phyloP scores from a whole-genome alignment of 2,113 vertebrate species.

The Emberiza fucata region DNA sequence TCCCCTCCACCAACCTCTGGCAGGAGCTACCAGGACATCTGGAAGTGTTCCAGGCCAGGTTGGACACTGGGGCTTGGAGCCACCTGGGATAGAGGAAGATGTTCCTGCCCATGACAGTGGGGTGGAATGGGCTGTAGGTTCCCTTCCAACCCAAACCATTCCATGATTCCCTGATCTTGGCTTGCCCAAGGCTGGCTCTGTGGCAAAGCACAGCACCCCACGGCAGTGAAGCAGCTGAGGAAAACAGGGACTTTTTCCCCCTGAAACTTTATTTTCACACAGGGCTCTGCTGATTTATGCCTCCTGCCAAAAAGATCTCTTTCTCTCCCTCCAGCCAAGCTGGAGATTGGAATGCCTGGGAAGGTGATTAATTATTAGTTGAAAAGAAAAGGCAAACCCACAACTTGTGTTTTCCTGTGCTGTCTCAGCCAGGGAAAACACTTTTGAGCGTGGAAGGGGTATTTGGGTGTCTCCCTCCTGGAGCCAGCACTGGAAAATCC shows the following conservation, averaged over 20 bases:
- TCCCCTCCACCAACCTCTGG: neutral
- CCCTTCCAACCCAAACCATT: neutral
- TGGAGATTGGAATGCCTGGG: neutral
- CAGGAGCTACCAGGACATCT: neutral
- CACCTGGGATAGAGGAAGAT: neutral
- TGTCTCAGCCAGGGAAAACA: neutral
- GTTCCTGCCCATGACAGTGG: neutral
- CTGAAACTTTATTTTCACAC: neutral
- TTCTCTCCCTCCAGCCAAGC: neutral
- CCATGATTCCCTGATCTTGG: neutral
- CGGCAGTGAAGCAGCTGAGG: accelerated
- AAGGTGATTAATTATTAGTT: neutral
- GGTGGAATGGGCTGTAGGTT: neutral
- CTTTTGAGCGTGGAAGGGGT: neutral
- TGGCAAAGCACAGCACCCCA: accelerated
- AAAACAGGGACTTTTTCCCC: neutral
- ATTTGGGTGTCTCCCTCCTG: neutral
- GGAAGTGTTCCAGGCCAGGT: neutral
- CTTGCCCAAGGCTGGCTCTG: neutral
- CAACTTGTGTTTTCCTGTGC: accelerated
- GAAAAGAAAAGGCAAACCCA: neutral
- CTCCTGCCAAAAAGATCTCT: neutral
- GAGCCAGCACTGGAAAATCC: neutral
- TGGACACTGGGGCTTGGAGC: neutral
- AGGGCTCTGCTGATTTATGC: neutral